A percentile compares a stretch with the other conserved stretches of the same genome.
Conservation (phyloP, 2,113 vertebrate genomes). For the Microtus ochrogaster region DNA sequence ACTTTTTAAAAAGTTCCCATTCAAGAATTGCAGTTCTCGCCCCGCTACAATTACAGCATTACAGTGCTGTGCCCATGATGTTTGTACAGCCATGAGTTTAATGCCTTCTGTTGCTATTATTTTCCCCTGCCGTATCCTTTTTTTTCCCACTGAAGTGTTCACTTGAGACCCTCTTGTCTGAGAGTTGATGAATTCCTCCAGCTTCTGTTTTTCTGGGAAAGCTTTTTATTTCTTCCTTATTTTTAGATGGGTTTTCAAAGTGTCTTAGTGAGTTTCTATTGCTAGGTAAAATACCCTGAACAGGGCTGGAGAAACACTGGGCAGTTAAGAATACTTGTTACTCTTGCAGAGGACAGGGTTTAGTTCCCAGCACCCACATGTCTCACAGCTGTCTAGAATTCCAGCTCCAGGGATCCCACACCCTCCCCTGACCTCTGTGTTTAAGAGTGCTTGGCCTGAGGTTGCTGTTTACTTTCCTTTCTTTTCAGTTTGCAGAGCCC, state of each 20-base stretch:
- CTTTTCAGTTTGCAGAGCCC: neutral
- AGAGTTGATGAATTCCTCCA: neutral
- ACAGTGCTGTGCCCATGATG: neutral
- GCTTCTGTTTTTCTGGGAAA: neutral
- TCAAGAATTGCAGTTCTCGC: neutral
- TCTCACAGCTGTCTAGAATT: neutral
- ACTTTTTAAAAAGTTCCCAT: neutral
- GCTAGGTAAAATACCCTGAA: neutral
- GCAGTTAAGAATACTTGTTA: neutral
- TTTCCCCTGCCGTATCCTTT: neutral
- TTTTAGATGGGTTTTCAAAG: neutral
- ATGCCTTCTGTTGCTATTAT: neutral
- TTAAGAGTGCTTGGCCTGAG: neutral
- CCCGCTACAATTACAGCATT: neutral
- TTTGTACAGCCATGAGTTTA: neutral
- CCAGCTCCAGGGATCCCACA: neutral
- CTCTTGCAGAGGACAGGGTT: neutral
- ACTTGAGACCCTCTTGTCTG: neutral
- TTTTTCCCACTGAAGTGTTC: neutral
- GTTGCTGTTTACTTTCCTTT: neutral
- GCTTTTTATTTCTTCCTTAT: neutral
- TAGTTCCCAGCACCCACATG: neutral
- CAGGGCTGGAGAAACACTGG: neutral
- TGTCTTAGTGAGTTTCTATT: neutral
- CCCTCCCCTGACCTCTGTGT: neutral